phyloP scores from a whole-genome alignment of 2,113 vertebrate species.

The Mirounga angustirostris region DNA sequence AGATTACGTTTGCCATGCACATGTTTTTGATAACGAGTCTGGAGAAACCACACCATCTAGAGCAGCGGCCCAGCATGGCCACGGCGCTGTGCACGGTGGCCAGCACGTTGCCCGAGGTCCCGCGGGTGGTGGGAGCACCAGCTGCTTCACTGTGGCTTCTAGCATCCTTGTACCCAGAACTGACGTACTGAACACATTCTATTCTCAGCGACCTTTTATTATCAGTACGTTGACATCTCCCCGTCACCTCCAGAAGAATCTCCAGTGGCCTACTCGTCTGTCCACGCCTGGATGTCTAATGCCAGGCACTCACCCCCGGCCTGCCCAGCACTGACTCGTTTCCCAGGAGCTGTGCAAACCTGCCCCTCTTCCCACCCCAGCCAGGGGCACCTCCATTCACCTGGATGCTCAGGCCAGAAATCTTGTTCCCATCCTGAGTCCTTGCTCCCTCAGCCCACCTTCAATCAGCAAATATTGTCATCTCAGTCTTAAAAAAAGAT shows the following conservation, averaged over 20 bases:
- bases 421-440: not conserved
- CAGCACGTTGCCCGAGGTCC: rapidly evolving
- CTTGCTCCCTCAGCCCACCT: not conserved
- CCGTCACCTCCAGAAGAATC: not conserved
- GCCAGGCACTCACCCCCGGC: not conserved
- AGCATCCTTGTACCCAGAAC: not conserved
- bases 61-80: rapidly evolving
- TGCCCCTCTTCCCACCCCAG: not conserved
- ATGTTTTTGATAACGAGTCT: not conserved
- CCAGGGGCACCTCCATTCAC: not conserved
- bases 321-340: not conserved
- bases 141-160: not conserved
- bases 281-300: not conserved
- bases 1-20: not conserved
- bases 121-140: rapidly evolving
- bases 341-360: not conserved
- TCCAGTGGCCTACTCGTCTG: not conserved
- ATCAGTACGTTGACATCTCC: not conserved
- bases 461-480: not conserved
- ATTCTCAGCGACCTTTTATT: not conserved
- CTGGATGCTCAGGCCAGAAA: no score
- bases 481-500: not conserved
- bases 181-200: not conserved
- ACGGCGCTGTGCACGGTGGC: rapidly evolving
- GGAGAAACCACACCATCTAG: not conserved